Conservation (phyloP, 2,113 vertebrate genomes). For the Spheniscus mendiculus region DNA sequence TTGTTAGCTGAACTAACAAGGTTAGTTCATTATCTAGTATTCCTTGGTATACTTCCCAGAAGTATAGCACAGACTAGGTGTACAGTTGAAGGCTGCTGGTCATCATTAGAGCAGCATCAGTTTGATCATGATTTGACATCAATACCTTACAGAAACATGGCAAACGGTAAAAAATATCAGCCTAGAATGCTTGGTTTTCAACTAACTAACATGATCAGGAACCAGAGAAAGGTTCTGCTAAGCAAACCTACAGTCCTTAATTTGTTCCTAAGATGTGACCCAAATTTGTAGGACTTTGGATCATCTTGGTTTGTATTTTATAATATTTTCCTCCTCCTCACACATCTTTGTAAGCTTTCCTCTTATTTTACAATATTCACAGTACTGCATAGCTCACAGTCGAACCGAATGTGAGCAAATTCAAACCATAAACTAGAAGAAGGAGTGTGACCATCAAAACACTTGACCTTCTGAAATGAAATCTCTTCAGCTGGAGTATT, state of each 20-base stretch:
- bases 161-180: not conserved
- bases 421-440: not conserved
- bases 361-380: not conserved
- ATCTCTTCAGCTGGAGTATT: not conserved
- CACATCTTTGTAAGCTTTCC: not conserved
- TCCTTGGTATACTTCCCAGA: not conserved
- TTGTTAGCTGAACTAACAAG: not conserved
- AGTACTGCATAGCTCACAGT: not conserved
- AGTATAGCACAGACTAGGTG: not conserved
- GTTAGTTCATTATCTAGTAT: not conserved
- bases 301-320: not conserved
- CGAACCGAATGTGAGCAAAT: not conserved
- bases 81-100: not conserved
- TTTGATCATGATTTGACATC: not conserved
- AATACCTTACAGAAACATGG: not conserved
- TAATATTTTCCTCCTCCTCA: not conserved
- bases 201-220: not conserved
- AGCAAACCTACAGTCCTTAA: not conserved
- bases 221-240: not conserved
- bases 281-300: not conserved
- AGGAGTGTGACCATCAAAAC: not conserved
- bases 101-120: not conserved
- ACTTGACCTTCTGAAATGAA: not conserved
- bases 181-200: not conserved
- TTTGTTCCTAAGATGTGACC: not conserved